Base-by-base conservation (phyloP, 2,113 vertebrate species). In the Amia ocellicauda region DNA sequence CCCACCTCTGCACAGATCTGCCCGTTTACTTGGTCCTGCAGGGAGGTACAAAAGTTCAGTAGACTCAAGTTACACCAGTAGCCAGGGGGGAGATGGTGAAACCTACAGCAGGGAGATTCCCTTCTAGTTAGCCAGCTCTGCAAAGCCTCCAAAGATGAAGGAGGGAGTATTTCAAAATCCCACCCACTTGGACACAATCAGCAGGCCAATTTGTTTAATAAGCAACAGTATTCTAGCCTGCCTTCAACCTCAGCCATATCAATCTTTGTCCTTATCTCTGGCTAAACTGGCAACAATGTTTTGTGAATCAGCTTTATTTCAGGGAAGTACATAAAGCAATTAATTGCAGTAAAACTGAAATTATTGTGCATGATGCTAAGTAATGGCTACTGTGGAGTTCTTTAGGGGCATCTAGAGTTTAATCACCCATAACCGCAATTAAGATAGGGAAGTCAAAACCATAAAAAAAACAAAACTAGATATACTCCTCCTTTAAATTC, bases 391-490 rank as follows among this genome's bases (percentile, higher is more conserved):
- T 73, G 65, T 20, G 29, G 74, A 76, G 80, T 85, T 82, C 82
- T 82, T 78, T 51, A 80, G 82, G 87, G 86, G 80, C 88, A 90
- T 53, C 52, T 70, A 77, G 85, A 89, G 88, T 90, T 90, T 89
- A 90, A 90, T 90, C 85, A 90, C 87, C 87, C 83, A 90, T 89
- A 88, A 89, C 81, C 78, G 74, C 84, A 90, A 87, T 89, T 88
- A 88, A 80, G 85, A 84, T 80, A 58, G 83, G 74, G 74, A 85
- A 85, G 70, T 87, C 81, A 78, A 82, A 83, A 84, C 86, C 88
- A 87, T 88, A 88, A 88, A 90, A 78, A 81, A 81, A 71, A 80
- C 84, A 36, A 36, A 88, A 88, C 83, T 80, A 88, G 86, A 87
- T 86, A 83, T 87, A 83, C 63, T 73, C 77, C 74, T 76, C 75